A percentile compares a stretch with the other conserved stretches of the same genome.
These are phyloP conservation scores for Azorinus chamasolen DNA, from an alignment of 2,888 invertebrate species.

Conservation along the genomic window DNA sequence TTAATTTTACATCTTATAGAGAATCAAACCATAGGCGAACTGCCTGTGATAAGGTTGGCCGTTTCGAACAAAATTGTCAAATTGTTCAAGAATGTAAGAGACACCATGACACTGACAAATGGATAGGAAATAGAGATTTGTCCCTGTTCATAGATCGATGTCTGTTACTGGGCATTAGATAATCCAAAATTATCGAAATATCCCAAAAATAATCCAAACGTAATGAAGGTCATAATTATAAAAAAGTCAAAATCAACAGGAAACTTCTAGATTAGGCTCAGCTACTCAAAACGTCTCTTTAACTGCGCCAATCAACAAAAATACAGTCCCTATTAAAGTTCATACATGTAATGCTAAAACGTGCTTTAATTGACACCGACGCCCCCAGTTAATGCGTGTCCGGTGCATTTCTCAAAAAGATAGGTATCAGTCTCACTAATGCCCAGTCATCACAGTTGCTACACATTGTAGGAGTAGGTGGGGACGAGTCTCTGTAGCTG, in stretches of 20 bases:
- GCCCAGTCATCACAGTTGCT: not conserved
- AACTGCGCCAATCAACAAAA: too few species aligned
- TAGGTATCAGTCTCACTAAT: conserved; percentile 1
- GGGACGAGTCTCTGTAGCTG: conserved; percentile 9
- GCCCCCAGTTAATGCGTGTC: conserved; percentile 30
- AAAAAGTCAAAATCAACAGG: too few species aligned
- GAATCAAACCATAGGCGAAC: not conserved
- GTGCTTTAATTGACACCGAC: conserved; percentile 37
- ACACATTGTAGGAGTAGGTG: conserved; percentile 26
- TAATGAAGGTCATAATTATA: too few species aligned
- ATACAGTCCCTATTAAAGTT: too few species aligned
- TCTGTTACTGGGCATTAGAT: not conserved
- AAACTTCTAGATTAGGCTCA: too few species aligned
- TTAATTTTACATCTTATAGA: not conserved
- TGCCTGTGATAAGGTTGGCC: not conserved
- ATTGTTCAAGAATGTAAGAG: not conserved
- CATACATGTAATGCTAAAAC: too few species aligned
- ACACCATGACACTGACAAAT: too few species aligned
- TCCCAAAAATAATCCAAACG: too few species aligned
- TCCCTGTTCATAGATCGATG: not conserved
- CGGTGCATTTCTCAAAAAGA: conserved; percentile 29
- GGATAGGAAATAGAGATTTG: not conserved
- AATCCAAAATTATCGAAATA: too few species aligned
- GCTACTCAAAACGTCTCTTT: too few species aligned
- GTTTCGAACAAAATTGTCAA: not conserved